phyloP scores from a whole-genome alignment of 2,888 invertebrate species.

The Venusia cambrica region DNA sequence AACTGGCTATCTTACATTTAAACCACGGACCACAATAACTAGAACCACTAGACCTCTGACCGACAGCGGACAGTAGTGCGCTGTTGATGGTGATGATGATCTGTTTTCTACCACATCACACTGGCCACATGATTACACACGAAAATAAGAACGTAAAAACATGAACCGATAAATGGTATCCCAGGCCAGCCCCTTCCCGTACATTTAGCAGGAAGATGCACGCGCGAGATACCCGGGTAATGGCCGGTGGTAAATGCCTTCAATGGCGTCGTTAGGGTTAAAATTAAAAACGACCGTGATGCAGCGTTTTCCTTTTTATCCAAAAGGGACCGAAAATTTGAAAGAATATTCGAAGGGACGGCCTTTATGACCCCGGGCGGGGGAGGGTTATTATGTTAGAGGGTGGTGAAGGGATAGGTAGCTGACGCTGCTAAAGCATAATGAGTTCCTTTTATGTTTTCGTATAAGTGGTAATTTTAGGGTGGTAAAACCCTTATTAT shows the following conservation, averaged over 20 bases:
- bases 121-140: conserved; percentile 7
- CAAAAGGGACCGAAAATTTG: conserved; percentile 61
- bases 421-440: conserved; percentile 60
- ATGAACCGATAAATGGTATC: conserved; percentile 14
- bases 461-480: conserved; percentile 23
- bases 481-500: conserved; percentile 16
- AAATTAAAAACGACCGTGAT: conserved; percentile 79
- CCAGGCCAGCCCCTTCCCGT: conserved; percentile 43
- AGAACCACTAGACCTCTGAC: too few relatives aligned
- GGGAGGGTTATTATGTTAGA: conserved; percentile 69
- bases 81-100: too few relatives aligned
- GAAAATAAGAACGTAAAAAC: conserved; percentile 14
- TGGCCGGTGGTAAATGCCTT: conserved; percentile 67
- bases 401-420: conserved; percentile 54
- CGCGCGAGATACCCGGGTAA: conserved; percentile 65
- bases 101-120: conserved; percentile 1
- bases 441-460: conserved; percentile 70
- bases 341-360: conserved; percentile 75
- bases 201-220: conserved; percentile 66
- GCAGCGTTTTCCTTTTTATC: conserved; percentile 75
- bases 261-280: conserved; percentile 74
- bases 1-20: too few relatives aligned
- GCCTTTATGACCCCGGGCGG: conserved; percentile 57
- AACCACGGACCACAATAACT: too few relatives aligned
- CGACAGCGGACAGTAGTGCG: too few relatives aligned